Evolutionary conservation across 2,888 invertebrate species (phyloP).

Genomic region (Crioceris asparagi): DNA sequence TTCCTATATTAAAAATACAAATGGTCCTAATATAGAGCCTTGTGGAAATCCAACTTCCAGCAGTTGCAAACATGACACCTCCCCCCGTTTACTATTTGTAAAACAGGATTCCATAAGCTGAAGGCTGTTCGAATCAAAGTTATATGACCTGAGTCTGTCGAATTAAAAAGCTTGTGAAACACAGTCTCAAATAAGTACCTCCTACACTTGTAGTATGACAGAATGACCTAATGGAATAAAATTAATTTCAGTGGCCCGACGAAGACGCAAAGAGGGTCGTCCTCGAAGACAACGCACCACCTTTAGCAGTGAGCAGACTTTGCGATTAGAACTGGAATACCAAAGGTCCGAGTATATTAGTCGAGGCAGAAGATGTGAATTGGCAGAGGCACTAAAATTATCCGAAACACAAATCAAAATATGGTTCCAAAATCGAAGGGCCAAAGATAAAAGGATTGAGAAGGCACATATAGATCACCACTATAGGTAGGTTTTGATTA

Average conservation of each 20-base stretch:
- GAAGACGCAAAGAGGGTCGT: conserved; percentile 76
- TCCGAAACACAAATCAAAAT: conserved; percentile 81
- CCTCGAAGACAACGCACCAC: conserved; percentile 87
- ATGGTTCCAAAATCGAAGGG: conserved; percentile 91
- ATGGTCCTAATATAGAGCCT: too few relatives aligned
- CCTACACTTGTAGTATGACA: too few relatives aligned
- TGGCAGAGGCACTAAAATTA: conserved; percentile 57
- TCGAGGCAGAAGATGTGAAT: conserved; percentile 67
- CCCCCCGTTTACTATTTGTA: too few relatives aligned
- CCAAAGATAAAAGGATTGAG: conserved; percentile 92
- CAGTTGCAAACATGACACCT: too few relatives aligned
- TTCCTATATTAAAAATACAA: too few relatives aligned
- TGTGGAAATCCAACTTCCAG: too few relatives aligned
- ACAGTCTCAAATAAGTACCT: too few relatives aligned
- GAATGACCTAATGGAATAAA: too few relatives aligned
- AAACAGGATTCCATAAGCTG: too few relatives aligned
- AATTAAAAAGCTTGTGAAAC: too few relatives aligned
- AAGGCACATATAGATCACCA: conserved; percentile 93
- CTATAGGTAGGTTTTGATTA: conserved; percentile 60
- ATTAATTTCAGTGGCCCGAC: conserved; percentile 69
- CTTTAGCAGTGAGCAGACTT: conserved; percentile 87
- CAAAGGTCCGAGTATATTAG: conserved; percentile 89
- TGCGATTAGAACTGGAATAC: conserved; percentile 83
- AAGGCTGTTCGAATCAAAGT: too few relatives aligned
- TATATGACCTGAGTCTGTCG: too few relatives aligned